Evolutionary conservation across 2,888 invertebrate genomes (phyloP), one percentile per base, ranked within the genome.

Genomic region (Drosophila anceps): DNA sequence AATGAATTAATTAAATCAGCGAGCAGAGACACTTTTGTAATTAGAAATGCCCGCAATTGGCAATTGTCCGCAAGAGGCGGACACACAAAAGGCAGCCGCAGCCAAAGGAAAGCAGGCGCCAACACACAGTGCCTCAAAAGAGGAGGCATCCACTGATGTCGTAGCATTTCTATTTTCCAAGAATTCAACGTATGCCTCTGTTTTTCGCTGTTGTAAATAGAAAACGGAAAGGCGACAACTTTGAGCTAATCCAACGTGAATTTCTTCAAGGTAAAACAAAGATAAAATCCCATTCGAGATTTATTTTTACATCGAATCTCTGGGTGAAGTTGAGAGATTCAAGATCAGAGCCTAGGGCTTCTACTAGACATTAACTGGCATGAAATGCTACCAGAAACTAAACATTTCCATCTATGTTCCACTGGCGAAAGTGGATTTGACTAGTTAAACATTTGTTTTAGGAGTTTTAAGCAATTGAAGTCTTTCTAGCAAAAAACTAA

Each of bases 1-100:
- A 85, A 89, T 85, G 88, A 87, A 89, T 85, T 85, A 89, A 85
- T 85, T 89, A 89, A 85, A 87, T 84, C 88, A 87, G 54, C 66
- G 73, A 66, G 15, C 44, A 71, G 80, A 64, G 77, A 77, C 72
- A 77, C 84, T 81, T 84, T 86, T 66, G 77, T 84, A 89, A 89
- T 85, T 87, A 85, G 88, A 89, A 87, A 85, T 84, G 80, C 33
- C 85, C 88, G 58, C 79, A 78, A 78, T 81, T 84, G 89, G 88
- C 63, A 31, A 50, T 12, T 31, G 48, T 31, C 48, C 29, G 48
- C 48, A 24, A 53, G 50, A 79, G 79, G 82, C 82, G 81, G 76
- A 78, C 89, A 66, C 89, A 66, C 53, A 68, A 68, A 73, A 62
- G 60, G 69, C 69, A 37, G 44, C 60, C 39, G 53, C 50, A 54